Conservation (phyloP, 2,888 invertebrate genomes). For the Cinara cedri region DNA sequence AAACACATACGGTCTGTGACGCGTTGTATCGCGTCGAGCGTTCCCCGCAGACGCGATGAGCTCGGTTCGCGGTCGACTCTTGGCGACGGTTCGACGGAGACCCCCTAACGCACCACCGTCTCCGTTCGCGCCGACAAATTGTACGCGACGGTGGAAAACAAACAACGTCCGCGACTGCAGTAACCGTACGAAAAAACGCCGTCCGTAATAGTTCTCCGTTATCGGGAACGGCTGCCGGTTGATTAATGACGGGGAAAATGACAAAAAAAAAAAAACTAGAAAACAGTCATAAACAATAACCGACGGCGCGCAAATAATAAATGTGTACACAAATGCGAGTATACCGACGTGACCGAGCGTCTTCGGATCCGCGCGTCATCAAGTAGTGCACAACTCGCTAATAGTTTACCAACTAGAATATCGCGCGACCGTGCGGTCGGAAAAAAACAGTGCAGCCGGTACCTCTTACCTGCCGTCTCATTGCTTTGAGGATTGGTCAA, state of each 20-base stretch:
- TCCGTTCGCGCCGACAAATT: constrained; percentile 30
- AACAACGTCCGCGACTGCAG: constrained; percentile 37
- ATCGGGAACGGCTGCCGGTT: constrained; percentile 22
- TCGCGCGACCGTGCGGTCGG: no score
- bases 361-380: background rate
- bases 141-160: constrained; percentile 7
- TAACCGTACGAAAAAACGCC: constrained; percentile 26
- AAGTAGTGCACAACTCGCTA: no score
- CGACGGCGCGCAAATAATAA: background rate
- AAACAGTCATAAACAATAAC: background rate
- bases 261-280: background rate
- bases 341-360: background rate
- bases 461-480: no score
- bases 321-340: background rate
- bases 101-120: no score
- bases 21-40: no score
- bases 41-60: constrained; percentile 3
- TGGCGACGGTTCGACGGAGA: constrained; percentile 5
- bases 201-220: background rate
- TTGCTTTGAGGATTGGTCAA: no score
- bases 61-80: constrained; percentile 25
- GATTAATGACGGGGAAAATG: constrained; percentile 12
- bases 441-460: no score
- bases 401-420: no score
- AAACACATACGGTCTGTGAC: no score